Base-by-base conservation (phyloP, 2,888 invertebrate species). In the Lissonota sp. region DNA sequence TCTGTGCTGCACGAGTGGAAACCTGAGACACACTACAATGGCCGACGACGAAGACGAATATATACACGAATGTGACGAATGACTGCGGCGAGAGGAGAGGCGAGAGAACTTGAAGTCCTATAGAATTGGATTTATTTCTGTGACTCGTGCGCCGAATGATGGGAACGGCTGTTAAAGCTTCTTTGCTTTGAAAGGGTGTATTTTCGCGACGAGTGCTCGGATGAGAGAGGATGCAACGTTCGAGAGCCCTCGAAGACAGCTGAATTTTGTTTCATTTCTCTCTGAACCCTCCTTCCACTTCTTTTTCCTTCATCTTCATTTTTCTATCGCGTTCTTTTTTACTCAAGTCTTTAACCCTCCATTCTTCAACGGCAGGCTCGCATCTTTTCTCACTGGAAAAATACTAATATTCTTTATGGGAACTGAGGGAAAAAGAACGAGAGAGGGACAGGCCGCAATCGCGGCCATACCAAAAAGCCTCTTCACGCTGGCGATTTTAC, bases 391-490 rank as follows among this genome's bases (percentile, higher is more conserved):
- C 51, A 80, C 70, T 70, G 64, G 37, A 55, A 82, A 88, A 88
- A 88, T 89, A 88, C 87, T 88, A 88, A 88, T 89, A 83, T 81
- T 66, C 80, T 69, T 67, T 14, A 71, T 58, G 42, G 55, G 78
- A 26, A 26, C 51, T 16, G 58, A 46, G 66, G 72, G n/a, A 53
- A 14, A 26, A 6, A 16, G 12, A 46, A 42, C 8, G 16, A 55
- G 37, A 40, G 39, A 40, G 12, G 39, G 40, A 39, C 12, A 12
- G 40, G 16, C 6, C 60, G 49, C 42, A 39, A 53, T 66, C 58
- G 8, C n/a, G 3, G 26, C 26, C 16, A 57, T 63, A 39, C 12
- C 49, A 62, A 73, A 57, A 69, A 63, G 67, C 39, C 62, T 60
- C 12, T 55, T 16, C n/a, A 53, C 6, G 66, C 57, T 63, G 46